phyloP scores from a whole-genome alignment of 1,140 invertebrate genomes.

The Acromyrmex echinatior region DNA sequence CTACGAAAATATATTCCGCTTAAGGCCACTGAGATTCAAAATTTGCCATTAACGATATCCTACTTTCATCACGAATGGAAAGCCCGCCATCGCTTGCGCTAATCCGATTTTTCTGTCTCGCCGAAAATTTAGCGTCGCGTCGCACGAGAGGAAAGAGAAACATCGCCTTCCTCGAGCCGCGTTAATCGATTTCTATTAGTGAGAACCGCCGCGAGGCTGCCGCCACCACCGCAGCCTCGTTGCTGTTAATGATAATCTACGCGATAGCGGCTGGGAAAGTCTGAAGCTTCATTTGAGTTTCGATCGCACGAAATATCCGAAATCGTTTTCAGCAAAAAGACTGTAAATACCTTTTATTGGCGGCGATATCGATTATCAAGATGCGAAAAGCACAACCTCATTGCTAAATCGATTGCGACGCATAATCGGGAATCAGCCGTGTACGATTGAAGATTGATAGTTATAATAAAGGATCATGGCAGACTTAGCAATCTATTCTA shows the following conservation, averaged over 20 bases:
- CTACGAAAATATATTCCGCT: not conserved
- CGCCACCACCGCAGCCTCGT: constrained; percentile 5
- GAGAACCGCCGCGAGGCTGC: constrained; percentile 21
- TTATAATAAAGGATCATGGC: not conserved
- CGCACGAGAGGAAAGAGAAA: constrained; percentile 19
- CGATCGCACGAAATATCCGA: constrained; percentile 3
- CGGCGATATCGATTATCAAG: constrained; percentile 17
- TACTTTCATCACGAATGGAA: not conserved
- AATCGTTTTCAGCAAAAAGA: not conserved
- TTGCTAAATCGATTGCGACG: constrained; percentile 9
- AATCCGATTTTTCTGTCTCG: constrained; percentile 58
- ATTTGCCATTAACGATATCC: constrained; percentile 8
- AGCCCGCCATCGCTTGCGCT: not conserved
- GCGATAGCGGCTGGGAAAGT: constrained; percentile 37
- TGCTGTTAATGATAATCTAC: constrained; percentile 55
- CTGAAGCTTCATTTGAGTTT: constrained; percentile 43
- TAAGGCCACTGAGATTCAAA: not conserved
- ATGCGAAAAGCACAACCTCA: not conserved
- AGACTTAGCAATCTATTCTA: not conserved
- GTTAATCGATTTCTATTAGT: constrained; percentile 64
- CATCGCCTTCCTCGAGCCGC: constrained; percentile 8
- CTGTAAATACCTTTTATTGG: constrained; percentile 2
- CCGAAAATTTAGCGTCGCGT: constrained; percentile 52
- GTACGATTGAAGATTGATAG: not conserved
- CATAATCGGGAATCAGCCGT: constrained; percentile 7